A percentile compares a stretch with the other conserved stretches of the same genome.
Conservation (phyloP, 2,113 vertebrate genomes). For the Dendropsophus ebraccatus region DNA sequence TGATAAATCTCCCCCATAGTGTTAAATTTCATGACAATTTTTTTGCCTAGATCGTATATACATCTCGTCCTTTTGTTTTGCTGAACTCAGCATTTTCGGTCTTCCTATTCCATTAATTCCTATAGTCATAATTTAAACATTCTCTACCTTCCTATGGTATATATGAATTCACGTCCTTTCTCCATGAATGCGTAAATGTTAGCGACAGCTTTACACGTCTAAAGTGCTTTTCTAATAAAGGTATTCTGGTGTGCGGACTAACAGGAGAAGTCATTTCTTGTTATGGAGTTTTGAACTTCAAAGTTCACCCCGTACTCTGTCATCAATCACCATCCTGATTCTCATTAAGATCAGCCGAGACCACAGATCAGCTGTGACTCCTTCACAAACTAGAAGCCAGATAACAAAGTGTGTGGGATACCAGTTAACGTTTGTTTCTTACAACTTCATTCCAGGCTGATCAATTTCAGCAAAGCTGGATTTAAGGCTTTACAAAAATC, state of each 20-base stretch:
- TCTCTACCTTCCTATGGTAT: background rate
- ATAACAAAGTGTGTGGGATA: constrained; percentile 53
- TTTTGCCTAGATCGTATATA: no score
- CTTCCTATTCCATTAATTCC: background rate
- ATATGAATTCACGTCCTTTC: constrained; percentile 19
- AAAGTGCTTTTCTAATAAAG: constrained; percentile 27
- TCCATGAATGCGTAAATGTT: constrained; percentile 28
- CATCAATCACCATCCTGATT: constrained; percentile 57
- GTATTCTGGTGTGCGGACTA: constrained; percentile 36
- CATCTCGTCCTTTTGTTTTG: background rate
- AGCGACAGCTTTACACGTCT: constrained; percentile 38
- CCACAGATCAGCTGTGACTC: constrained; percentile 52
- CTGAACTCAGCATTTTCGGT: background rate
- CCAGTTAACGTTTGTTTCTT: constrained; percentile 22
- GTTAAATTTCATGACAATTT: no score
- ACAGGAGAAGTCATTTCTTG: constrained; percentile 56
- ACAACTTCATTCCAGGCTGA: constrained; percentile 50
- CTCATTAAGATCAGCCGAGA: constrained; percentile 55
- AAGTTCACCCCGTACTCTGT: constrained; percentile 44
- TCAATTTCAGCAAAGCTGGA: constrained; percentile 41
- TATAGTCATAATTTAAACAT: constrained; percentile 15
- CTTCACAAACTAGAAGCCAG: constrained; percentile 47
- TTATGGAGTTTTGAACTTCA: constrained; percentile 56
- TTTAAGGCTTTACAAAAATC: constrained; percentile 50
- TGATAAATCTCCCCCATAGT: no score